Percentiles rank a stretch among this genome's conserved stretches.
These are phyloP conservation scores for Labroides dimidiatus DNA, from an alignment of 2,797 vertebrate genomes.

Conservation along the genomic window DNA sequence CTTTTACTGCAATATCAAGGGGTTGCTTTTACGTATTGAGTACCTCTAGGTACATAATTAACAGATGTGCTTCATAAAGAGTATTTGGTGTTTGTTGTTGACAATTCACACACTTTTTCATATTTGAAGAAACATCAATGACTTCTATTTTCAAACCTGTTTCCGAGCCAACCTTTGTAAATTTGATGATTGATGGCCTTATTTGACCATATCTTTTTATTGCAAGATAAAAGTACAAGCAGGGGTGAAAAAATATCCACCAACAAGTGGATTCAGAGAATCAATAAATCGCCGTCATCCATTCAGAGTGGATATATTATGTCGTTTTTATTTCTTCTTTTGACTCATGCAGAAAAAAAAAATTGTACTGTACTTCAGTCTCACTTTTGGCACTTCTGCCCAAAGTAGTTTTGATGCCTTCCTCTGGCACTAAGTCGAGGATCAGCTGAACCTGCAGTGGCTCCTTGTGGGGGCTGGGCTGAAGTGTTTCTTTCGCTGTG, in stretches of 20 bases:
- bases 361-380: background rate
- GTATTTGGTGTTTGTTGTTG: background rate
- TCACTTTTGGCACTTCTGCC: background rate
- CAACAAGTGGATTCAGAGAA: no score
- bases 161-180: no score
- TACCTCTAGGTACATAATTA: background rate
- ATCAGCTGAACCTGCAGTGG: slow-evolving; percentile 31
- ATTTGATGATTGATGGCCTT: no score
- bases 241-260: no score
- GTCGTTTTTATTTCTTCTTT: no score
- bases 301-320: no score
- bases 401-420: background rate
- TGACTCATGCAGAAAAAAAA: no score
- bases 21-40: slow-evolving; percentile 6
- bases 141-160: no score
- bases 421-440: slow-evolving; percentile 4
- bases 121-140: no score
- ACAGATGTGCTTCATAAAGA: background rate
- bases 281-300: no score
- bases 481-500: slow-evolving; percentile 48
- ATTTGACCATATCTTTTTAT: no score
- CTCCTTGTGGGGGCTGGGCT: slow-evolving; percentile 44
- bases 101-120: background rate
- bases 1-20: slow-evolving; percentile 44
- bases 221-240: no score